Evolutionary conservation across 2,797 vertebrate species (phyloP).

Genomic region (Momotus momota): DNA sequence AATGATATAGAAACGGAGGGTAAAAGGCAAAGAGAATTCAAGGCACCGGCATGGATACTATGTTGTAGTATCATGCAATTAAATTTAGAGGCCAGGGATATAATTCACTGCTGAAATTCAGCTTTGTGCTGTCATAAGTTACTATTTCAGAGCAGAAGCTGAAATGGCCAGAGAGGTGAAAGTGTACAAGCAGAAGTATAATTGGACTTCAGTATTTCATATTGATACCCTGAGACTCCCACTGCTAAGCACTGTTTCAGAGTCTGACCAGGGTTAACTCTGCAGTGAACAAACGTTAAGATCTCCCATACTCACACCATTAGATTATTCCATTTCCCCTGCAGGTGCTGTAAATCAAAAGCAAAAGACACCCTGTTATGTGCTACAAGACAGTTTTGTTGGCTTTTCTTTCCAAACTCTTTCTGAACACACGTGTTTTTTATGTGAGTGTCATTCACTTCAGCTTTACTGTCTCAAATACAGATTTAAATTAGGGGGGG

Average conservation of each 20-base stretch:
- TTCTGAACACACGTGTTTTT: conserved; percentile 43
- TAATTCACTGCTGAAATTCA: conserved; percentile 64
- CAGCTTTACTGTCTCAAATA: conserved; percentile 22
- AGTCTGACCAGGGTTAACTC: conserved; percentile 1
- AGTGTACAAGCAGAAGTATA: conserved; percentile 48
- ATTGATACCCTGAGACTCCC: conserved; percentile 42
- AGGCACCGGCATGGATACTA: not conserved
- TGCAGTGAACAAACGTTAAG: not conserved
- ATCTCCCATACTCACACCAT: conserved; percentile 32
- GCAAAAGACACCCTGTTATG: conserved; percentile 28
- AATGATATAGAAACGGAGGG: not conserved
- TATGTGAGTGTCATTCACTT: conserved; percentile 21
- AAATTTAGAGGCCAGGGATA: conserved; percentile 47
- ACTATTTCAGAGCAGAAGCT: conserved; percentile 49
- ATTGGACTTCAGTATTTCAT: conserved; percentile 60
- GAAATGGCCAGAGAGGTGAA: conserved; percentile 50
- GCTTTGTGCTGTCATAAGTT: not conserved
- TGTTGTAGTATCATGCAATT: conserved; percentile 35
- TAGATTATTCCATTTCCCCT: conserved; percentile 21
- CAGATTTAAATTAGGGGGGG: not conserved
- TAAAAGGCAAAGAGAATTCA: not conserved
- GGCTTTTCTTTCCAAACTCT: conserved; percentile 43
- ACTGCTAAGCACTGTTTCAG: conserved; percentile 13
- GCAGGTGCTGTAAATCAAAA: conserved; percentile 42
- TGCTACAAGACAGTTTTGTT: conserved; percentile 48